phyloP scores from a whole-genome alignment of 2,888 invertebrate genomes.

The Parascotia fuliginaria region DNA sequence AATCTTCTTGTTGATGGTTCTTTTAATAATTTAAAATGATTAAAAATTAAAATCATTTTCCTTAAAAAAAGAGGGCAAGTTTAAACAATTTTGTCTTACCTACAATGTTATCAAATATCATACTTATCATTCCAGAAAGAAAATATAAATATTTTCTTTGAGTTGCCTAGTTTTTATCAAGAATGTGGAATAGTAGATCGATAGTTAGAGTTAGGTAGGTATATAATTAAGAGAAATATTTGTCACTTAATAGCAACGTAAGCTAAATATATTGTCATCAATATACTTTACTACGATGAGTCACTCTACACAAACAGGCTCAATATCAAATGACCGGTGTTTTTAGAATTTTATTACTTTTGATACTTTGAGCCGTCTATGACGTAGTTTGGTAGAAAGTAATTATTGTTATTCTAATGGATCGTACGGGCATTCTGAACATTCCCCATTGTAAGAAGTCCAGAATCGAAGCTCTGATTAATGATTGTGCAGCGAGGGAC shows the following conservation, averaged over 20 bases:
- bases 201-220: no score
- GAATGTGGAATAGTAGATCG: no score
- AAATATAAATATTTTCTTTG: no score
- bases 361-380: constrained; percentile 30
- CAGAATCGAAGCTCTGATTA: constrained; percentile 84
- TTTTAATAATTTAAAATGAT: no score
- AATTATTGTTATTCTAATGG: constrained; percentile 85
- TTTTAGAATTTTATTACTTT: constrained; percentile 29
- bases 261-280: background rate
- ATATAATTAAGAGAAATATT: background rate
- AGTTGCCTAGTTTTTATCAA: no score
- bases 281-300: constrained; percentile 3
- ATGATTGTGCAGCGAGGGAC: constrained; percentile 81
- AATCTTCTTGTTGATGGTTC: no score
- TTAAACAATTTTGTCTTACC: no score
- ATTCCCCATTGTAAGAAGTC: constrained; percentile 83
- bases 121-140: no score
- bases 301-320: constrained; percentile 6
- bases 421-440: constrained; percentile 77
- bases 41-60: no score
- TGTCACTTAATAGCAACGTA: background rate
- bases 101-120: no score
- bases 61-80: no score
- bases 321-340: constrained; percentile 28
- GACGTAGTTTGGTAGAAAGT: constrained; percentile 64